Evolutionary conservation across 2,888 invertebrate species (phyloP), one percentile per base, ranked within the genome.

Genomic region (Ctenicera cuprea): DNA sequence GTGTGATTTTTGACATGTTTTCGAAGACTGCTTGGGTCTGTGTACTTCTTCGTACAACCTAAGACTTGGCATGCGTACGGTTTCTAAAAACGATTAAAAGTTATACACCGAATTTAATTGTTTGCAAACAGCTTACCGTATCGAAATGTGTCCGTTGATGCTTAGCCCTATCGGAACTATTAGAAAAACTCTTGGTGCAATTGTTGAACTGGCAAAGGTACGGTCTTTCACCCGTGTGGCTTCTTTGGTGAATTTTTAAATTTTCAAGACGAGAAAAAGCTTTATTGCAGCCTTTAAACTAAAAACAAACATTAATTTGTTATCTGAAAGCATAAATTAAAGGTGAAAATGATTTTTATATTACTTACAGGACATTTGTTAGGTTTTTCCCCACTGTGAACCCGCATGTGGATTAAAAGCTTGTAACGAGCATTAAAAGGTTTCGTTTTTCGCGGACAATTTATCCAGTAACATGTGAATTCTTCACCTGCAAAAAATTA

Each of bases 351-450:
- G 5, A 26, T 26, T 26, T 26, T 26, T 26, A 3, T 26, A 26
- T 3, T 26, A 93, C 95, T 94, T 89, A 99, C 98, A 87, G 95
- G 95, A 87, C 99, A 99, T 87, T 96, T 94, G 87, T 99, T 98
- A 0, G 99, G 99, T 85, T 99, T 99, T 84, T 99, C 98, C 3
- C 99, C 98, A 18, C 97, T 98, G 86, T 99, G 99, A 0, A 98
- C 95, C 14, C 99, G 88, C 97, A 99, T 97, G 85, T 98, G 98
- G 64, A 95, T 99, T 45, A 98, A 92, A 50, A 99, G 89, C 87
- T 99, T 99, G 89, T 99, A 99, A 78, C 98, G 92, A 0, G 99
- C 99, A 87, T 99, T 98, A 89, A 99, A 99, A 0, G 98, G 97
- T 70, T 97, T 92, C 14, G 94, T 92, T 77, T 94, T 91, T 66